Evolutionary conservation across 2,113 vertebrate genomes (phyloP).

Genomic region (Sprattus sprattus): DNA sequence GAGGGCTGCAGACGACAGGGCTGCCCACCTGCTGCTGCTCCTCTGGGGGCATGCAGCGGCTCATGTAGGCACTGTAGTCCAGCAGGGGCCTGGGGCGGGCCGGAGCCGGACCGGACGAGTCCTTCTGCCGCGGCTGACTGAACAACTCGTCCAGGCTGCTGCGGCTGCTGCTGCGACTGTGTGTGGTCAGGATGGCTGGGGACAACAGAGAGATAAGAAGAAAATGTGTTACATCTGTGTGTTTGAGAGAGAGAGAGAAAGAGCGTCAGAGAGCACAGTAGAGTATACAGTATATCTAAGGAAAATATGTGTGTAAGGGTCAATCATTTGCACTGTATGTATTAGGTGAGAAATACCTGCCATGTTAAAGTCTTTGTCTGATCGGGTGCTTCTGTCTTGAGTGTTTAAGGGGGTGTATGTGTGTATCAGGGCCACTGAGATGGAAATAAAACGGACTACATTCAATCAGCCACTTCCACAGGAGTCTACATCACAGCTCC

Average conservation of each 20-base stretch:
- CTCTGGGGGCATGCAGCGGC: slow-evolving; percentile 74
- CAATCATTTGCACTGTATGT: no score
- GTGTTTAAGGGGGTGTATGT: not conserved
- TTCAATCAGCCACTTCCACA: not conserved
- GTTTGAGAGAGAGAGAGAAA: no score
- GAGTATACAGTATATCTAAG: not conserved
- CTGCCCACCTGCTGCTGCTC: slow-evolving; percentile 76
- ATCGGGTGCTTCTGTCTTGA: no score
- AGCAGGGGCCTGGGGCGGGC: slow-evolving; percentile 81
- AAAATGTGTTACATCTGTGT: no score
- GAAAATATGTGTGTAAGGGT: not conserved
- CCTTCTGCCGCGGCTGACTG: slow-evolving; percentile 77
- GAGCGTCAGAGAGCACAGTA: not conserved
- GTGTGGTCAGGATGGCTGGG: slow-evolving; percentile 77
- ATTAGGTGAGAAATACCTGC: no score
- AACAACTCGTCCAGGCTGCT: slow-evolving; percentile 83
- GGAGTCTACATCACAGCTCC: not conserved
- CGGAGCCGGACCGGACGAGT: slow-evolving; percentile 53
- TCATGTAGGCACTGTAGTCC: slow-evolving; percentile 93
- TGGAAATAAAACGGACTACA: not conserved
- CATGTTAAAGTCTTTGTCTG: no score
- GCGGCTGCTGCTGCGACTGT: slow-evolving; percentile 89
- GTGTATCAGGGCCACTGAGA: not conserved
- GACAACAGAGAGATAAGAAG: not conserved
- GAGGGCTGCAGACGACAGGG: slow-evolving; percentile 74